A percentile compares a stretch with the other conserved stretches of the same genome.
phyloP scores from a whole-genome alignment of 2,797 vertebrate species.

The Todus mexicanus region DNA sequence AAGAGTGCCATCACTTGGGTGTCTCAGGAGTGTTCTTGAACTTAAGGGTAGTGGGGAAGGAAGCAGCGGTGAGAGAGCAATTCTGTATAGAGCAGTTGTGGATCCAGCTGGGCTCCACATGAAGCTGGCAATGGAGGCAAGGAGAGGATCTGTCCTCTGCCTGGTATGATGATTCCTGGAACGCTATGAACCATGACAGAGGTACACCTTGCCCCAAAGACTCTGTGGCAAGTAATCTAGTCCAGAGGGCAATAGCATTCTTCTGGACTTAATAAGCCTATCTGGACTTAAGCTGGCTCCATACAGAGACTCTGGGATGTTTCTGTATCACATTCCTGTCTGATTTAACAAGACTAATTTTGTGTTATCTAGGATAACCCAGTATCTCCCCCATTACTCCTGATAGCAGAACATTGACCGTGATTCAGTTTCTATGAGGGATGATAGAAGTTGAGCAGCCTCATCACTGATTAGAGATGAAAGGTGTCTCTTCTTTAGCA shows the following conservation, averaged over 20 bases:
- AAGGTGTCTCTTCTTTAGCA: background rate
- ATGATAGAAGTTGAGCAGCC: background rate
- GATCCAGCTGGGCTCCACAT: background rate
- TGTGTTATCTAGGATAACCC: background rate
- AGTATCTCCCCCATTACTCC: background rate
- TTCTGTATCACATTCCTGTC: background rate
- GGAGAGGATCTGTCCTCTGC: background rate
- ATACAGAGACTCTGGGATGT: background rate
- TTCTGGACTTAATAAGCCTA: background rate
- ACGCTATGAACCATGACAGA: accelerated
- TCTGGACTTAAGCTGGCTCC: background rate
- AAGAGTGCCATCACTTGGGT: background rate
- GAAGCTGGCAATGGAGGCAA: background rate
- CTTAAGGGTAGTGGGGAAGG: background rate
- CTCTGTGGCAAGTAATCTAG: background rate
- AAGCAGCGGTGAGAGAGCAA: background rate
- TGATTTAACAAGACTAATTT: background rate
- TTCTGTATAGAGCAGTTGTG: background rate
- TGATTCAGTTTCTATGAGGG: background rate
- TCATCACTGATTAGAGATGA: background rate
- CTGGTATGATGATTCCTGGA: background rate
- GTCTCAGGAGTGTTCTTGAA: background rate
- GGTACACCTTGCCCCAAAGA: background rate
- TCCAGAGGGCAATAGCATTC: background rate
- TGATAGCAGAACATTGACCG: background rate